Evolutionary conservation across 2,888 invertebrate genomes (phyloP).

Genomic region (Ditula angustiorana): DNA sequence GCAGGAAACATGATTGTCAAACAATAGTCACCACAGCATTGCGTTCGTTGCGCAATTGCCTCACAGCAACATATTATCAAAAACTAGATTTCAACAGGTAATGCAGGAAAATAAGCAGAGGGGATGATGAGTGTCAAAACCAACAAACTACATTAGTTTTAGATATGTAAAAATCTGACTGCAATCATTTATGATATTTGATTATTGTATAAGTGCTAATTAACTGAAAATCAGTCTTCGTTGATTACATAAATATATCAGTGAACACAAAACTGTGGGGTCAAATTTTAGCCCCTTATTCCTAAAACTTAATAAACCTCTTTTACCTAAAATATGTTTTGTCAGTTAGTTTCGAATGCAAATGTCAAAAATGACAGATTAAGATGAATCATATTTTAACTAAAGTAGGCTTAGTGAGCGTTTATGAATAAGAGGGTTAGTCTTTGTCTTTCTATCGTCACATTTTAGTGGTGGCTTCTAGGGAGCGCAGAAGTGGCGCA

Average conservation of each 20-base stretch:
- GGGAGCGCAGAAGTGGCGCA: slow-evolving; percentile 80
- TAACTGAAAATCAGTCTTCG: slow-evolving; percentile 67
- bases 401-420: no score
- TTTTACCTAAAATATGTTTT: no score
- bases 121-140: neutral
- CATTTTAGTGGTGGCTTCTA: slow-evolving; percentile 81
- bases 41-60: neutral
- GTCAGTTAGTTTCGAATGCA: no score
- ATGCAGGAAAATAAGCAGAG: neutral
- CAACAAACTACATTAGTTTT: slow-evolving; percentile 2
- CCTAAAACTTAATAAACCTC: no score
- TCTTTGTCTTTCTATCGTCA: slow-evolving; percentile 73
- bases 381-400: no score
- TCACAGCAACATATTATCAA: neutral
- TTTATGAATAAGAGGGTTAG: no score
- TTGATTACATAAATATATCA: slow-evolving; percentile 55
- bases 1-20: neutral
- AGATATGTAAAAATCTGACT: slow-evolving; percentile 27
- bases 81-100: neutral
- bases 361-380: no score
- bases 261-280: slow-evolving; percentile 57
- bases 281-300: slow-evolving; percentile 45
- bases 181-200: slow-evolving; percentile 7
- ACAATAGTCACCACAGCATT: neutral
- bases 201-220: slow-evolving; percentile 42